phyloP scores from a whole-genome alignment of 2,888 invertebrate species.

The Drosophila macrospina region DNA sequence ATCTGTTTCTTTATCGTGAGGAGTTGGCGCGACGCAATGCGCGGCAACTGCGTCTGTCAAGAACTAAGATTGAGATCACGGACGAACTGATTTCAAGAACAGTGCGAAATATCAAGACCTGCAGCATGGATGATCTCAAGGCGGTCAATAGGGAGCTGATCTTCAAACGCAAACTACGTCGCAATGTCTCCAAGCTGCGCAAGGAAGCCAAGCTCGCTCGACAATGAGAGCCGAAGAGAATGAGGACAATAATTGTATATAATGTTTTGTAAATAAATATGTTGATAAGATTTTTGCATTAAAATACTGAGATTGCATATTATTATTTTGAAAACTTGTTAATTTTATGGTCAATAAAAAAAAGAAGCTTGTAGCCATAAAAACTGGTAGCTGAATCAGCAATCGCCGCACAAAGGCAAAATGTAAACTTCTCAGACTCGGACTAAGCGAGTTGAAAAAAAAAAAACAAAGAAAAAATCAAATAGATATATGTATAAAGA shows the following conservation, averaged over 20 bases:
- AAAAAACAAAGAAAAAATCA: constrained; percentile 33
- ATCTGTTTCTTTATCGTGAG: constrained; percentile 67
- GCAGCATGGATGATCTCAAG: constrained; percentile 73
- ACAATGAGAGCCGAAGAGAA: background rate
- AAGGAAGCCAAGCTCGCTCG: constrained; percentile 45
- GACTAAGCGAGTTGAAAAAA: constrained; percentile 31
- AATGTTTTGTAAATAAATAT: constrained; percentile 58
- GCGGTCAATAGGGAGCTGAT: constrained; percentile 69
- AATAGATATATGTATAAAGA: constrained; percentile 14
- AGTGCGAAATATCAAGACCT: constrained; percentile 63
- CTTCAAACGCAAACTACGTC: constrained; percentile 66
- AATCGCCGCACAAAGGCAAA: constrained; percentile 51
- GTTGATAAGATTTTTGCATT: constrained; percentile 53
- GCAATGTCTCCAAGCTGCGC: constrained; percentile 55
- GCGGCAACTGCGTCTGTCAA: constrained; percentile 61
- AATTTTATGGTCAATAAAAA: constrained; percentile 53
- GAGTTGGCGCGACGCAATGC: constrained; percentile 67
- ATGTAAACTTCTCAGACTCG: constrained; percentile 53
- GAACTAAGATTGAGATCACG: constrained; percentile 70
- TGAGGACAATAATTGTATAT: constrained; percentile 44
- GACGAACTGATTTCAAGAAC: constrained; percentile 71
- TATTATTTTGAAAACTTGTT: constrained; percentile 57
- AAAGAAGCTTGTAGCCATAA: constrained; percentile 45
- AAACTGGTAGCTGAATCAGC: constrained; percentile 72
- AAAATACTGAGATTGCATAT: constrained; percentile 38